Evolutionary conservation across 2,113 vertebrate species (phyloP).

Genomic region (Hippocampus abdominalis): DNA sequence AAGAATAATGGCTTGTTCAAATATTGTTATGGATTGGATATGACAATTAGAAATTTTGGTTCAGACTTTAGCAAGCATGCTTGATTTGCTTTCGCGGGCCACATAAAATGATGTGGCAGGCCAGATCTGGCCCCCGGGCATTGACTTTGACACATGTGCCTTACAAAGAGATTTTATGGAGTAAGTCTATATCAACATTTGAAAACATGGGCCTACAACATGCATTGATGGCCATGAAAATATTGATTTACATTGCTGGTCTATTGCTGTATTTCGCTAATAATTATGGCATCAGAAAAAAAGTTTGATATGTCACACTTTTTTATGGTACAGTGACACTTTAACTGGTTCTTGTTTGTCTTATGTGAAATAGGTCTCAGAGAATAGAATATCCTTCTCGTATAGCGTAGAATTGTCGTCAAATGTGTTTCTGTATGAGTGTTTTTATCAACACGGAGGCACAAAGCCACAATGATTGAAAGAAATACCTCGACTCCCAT

Average conservation of each 20-base stretch:
- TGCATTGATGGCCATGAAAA: background rate
- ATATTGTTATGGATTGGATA: no score
- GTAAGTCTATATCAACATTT: background rate
- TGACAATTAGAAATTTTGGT: no score
- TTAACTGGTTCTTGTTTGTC: background rate
- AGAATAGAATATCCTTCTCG: background rate
- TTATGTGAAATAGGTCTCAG: background rate
- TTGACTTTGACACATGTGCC: no score
- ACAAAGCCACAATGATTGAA: constrained; percentile 10
- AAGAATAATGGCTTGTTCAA: no score
- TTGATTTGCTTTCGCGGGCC: no score
- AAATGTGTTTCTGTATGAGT: constrained; percentile 11
- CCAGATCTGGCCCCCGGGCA: no score
- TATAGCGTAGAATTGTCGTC: constrained; percentile 19
- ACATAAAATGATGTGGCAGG: no score
- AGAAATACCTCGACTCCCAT: constrained; percentile 28
- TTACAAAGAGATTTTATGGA: no score
- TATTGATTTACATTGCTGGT: background rate
- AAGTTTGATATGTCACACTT: background rate
- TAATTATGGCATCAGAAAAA: background rate
- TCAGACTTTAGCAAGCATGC: no score
- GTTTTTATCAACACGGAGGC: constrained; percentile 11
- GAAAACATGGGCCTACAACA: background rate
- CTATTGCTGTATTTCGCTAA: background rate
- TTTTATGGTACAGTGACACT: background rate